These are phyloP conservation scores for Danio jaintianensis DNA, from an alignment of 2,797 vertebrate species.

Conservation along the genomic window DNA sequence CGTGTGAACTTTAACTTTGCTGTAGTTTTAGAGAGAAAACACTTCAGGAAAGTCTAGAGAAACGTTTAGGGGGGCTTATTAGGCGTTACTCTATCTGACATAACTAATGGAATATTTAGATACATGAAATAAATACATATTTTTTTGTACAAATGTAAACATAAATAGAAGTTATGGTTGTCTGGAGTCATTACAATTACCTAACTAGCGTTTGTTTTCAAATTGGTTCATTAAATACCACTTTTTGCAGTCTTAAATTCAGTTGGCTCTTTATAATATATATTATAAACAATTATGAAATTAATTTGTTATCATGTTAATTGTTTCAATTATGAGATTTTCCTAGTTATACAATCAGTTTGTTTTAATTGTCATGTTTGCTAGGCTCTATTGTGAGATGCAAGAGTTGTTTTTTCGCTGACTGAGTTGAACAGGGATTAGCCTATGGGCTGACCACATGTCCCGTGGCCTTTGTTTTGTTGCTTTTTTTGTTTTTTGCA, in stretches of 20 bases:
- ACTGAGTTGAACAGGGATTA: constrained; percentile 81
- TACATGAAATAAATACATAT: not conserved
- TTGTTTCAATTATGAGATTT: not conserved
- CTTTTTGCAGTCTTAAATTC: not conserved
- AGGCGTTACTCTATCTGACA: not conserved
- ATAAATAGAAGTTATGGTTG: not conserved
- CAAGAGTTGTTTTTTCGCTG: constrained; percentile 76
- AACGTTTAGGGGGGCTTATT: not conserved
- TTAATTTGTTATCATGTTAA: not conserved
- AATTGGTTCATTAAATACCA: not conserved
- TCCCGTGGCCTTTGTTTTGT: constrained; percentile 72
- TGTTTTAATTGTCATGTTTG: constrained; percentile 54
- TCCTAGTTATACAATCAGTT: constrained; percentile 51
- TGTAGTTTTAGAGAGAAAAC: constrained; percentile 36
- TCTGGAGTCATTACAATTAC: not conserved
- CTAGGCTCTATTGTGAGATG: constrained; percentile 55
- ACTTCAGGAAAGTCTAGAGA: not conserved
- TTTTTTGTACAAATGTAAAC: not conserved
- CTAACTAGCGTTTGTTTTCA: not conserved
- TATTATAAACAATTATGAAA: not conserved
- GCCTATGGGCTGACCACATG: constrained; percentile 67
- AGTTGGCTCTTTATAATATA: not conserved
- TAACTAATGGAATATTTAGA: not conserved
- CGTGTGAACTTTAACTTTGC: constrained; percentile 37
- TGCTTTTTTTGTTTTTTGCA: constrained; percentile 74